Evolutionary conservation across 2,797 vertebrate genomes (phyloP).

Genomic region (Xyrichtys novacula): DNA sequence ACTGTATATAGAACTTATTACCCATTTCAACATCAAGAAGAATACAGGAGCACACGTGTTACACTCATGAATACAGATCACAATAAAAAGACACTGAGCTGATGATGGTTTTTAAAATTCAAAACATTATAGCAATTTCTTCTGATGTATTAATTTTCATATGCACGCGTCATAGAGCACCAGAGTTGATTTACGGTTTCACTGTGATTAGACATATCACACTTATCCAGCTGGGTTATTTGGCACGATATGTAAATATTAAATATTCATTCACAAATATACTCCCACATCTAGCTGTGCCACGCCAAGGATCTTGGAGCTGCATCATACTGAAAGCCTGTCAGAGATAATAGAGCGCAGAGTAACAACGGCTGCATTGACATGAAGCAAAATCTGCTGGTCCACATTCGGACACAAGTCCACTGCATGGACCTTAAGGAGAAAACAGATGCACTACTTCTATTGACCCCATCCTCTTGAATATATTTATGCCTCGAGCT

Average conservation of each 20-base stretch:
- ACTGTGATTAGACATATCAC: not conserved
- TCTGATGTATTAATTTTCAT: not conserved
- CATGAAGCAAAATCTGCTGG: conserved; percentile 40
- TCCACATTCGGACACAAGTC: conserved; percentile 43
- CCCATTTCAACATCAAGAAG: not conserved
- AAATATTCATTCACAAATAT: conserved; percentile 43
- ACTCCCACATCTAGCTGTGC: conserved; percentile 25
- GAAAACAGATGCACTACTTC: conserved; percentile 25
- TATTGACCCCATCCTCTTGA: conserved; percentile 27
- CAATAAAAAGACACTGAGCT: not conserved
- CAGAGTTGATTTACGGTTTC: conserved; percentile 8
- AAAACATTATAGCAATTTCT: not conserved
- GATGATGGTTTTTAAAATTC: not conserved
- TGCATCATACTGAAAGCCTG: conserved; percentile 2
- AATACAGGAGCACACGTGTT: not conserved
- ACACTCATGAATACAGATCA: not conserved
- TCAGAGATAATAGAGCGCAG: conserved; percentile 6
- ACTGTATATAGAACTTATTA: no score
- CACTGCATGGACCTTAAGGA: conserved; percentile 37
- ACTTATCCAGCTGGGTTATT: conserved; percentile 1
- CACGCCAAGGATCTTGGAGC: conserved; percentile 5
- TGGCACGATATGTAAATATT: conserved; percentile 19
- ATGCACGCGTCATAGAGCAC: not conserved
- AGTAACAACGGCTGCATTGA: conserved; percentile 24
- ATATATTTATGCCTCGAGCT: conserved; percentile 26